Base-by-base conservation (phyloP, 2,113 vertebrate genomes). In the Uropsilus gracilis region DNA sequence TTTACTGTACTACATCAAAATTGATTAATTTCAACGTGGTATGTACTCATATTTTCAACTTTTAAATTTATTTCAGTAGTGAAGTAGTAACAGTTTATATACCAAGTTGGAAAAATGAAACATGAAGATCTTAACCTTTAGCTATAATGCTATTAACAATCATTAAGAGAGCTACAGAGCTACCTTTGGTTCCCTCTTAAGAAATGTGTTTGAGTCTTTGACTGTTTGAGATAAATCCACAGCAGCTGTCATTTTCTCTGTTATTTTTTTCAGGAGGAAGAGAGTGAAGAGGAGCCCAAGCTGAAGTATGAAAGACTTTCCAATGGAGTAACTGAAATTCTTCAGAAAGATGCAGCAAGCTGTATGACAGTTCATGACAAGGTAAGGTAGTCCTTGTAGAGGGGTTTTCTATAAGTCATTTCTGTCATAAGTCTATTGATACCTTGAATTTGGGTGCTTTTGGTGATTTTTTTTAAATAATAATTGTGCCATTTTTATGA, bases 321-420 rank as follows among this genome's bases (percentile, higher is more conserved):
- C 97, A 99, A 99, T 93, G 99, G 99, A 24, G 99, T 99, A 95
- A 99, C 99, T 0, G 99, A 99, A 96, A 99, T 99, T 97, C 99
- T 99, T 61, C 99, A 99, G 97, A 99, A 99, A 72, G 99, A 99
- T 97, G 99, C 99, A 42, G 99, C 99, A 95, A 99, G 99, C 98
- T 99, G 99, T 95, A 99, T 99, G 99, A 99, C 99, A 0, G 99
- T 99, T 61, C 99, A 99, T 80, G 99, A 99, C 98, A 99, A 99
- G 99, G 99, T 99, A 98, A 95, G 94, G 66, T 32, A 17, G 0
- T 39, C 3, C 22, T 28, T 57, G 28, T 5, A n/a, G 18, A 44
- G 6, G 32, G 64, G 34, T 44, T 22, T 22, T 57, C 30, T 86
- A n/a, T 28, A 48, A 50, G 69, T 50, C 5, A 4, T 46, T 82